These are phyloP conservation scores for Mythimna pallens DNA, from an alignment of 2,888 invertebrate species.

Conservation along the genomic window DNA sequence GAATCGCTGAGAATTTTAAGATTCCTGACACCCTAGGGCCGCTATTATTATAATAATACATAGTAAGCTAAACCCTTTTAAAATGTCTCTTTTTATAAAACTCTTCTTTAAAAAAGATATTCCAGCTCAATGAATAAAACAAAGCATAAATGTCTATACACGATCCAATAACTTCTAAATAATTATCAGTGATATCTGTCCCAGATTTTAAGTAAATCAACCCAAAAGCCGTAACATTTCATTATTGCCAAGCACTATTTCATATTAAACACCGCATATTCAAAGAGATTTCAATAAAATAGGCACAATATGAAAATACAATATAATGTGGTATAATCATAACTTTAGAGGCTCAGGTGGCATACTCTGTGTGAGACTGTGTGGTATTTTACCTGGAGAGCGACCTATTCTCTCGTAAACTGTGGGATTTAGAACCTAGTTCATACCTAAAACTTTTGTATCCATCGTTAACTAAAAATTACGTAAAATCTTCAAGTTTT, in stretches of 20 bases:
- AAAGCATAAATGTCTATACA: neutral
- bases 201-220: slow-evolving; percentile 41
- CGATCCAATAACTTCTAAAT: slow-evolving; percentile 2
- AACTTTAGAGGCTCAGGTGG: slow-evolving; percentile 72
- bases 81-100: neutral
- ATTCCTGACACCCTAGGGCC: too few species aligned
- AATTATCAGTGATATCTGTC: slow-evolving; percentile 20
- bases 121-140: slow-evolving; percentile 7
- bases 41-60: too few species aligned
- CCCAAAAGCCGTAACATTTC: slow-evolving; percentile 27
- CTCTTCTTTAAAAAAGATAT: neutral
- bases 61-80: neutral
- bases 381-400: slow-evolving; percentile 65
- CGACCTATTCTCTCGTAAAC: slow-evolving; percentile 70
- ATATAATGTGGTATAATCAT: slow-evolving; percentile 61
- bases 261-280: slow-evolving; percentile 33
- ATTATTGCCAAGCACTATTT: slow-evolving; percentile 37
- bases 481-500: slow-evolving; percentile 60
- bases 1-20: too few species aligned
- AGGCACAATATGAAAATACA: slow-evolving; percentile 59
- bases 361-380: slow-evolving; percentile 54
- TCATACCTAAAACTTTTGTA: slow-evolving; percentile 68
- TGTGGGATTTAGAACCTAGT: slow-evolving; percentile 70
- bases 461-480: slow-evolving; percentile 68
- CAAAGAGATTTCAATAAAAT: slow-evolving; percentile 50